Conservation (phyloP, 2,113 vertebrate species). For the Eptesicus fuscus region DNA sequence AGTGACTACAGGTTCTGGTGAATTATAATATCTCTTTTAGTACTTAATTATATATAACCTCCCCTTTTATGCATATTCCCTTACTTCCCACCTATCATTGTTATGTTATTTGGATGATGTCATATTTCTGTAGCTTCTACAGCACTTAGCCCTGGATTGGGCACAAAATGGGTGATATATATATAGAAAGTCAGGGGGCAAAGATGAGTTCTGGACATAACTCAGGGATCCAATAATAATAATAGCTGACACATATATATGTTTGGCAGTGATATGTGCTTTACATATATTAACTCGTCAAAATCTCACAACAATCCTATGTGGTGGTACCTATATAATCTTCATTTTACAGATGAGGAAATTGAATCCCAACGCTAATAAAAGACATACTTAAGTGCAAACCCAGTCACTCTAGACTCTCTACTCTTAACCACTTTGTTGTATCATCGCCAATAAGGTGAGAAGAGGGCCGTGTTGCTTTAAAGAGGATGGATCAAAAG, state of each 20-base stretch:
- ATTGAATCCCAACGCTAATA: not conserved
- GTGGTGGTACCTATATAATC: not conserved
- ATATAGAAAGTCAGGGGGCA: not conserved
- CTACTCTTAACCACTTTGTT: not conserved
- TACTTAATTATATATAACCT: not conserved
- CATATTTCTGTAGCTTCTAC: not conserved
- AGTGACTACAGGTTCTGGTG: not conserved
- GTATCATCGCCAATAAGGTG: not conserved
- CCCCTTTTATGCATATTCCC: not conserved
- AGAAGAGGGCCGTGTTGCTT: not conserved
- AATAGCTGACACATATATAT: not conserved
- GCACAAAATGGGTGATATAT: not conserved
- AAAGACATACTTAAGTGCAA: not conserved
- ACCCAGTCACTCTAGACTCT: not conserved
- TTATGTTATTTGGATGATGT: not conserved
- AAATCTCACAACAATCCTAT: not conserved
- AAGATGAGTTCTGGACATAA: too few relatives aligned
- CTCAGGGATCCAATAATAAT: not conserved
- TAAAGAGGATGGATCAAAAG: not conserved
- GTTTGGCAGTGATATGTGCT: not conserved
- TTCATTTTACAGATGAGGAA: not conserved
- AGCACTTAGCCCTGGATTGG: not conserved
- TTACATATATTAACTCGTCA: not conserved
- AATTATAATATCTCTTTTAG: not conserved
- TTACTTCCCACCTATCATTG: not conserved